Percentiles rank a stretch among this genome's conserved stretches.
Evolutionary conservation across 2,888 invertebrate species (phyloP).

Genomic region (Aspidiotus rigidus): DNA sequence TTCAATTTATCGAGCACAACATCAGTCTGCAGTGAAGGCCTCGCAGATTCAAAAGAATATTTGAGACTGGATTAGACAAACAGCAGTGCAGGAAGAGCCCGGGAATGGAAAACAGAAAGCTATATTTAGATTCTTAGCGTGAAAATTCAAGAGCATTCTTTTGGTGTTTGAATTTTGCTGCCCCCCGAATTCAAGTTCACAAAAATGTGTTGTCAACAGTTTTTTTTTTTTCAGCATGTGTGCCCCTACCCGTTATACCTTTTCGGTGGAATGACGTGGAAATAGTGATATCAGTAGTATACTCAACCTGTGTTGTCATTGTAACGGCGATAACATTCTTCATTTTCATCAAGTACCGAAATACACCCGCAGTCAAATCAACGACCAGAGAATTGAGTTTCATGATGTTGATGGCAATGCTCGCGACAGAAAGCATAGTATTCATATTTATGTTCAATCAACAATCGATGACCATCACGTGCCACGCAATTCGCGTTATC

Average conservation of each 20-base stretch:
- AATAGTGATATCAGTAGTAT: conserved; percentile 53
- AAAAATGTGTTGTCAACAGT: too few species aligned
- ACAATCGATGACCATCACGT: background rate
- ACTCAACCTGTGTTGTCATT: conserved; percentile 55
- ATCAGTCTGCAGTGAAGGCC: too few species aligned
- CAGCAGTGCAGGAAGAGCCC: too few species aligned
- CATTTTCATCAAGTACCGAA: conserved; percentile 57
- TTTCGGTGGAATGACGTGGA: conserved; percentile 52
- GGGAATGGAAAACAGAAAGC: too few species aligned
- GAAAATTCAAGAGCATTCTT: too few species aligned
- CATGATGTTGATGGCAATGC: conserved; percentile 55
- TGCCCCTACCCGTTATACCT: background rate
- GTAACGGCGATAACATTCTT: conserved; percentile 52
- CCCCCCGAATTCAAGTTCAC: too few species aligned
- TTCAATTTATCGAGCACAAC: too few species aligned
- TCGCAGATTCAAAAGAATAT: too few species aligned
- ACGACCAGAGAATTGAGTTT: conserved; percentile 58
- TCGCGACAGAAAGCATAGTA: conserved; percentile 51
- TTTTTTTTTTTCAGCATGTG: background rate
- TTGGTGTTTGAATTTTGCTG: too few species aligned
- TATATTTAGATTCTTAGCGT: too few species aligned
- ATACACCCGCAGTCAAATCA: conserved; percentile 69
- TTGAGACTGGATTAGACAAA: too few species aligned
- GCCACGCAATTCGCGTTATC: too few species aligned
- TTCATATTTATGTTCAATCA: conserved; percentile 45